Base-by-base conservation (phyloP, 2,888 invertebrate species). In the Tetrapedia diversipes region DNA sequence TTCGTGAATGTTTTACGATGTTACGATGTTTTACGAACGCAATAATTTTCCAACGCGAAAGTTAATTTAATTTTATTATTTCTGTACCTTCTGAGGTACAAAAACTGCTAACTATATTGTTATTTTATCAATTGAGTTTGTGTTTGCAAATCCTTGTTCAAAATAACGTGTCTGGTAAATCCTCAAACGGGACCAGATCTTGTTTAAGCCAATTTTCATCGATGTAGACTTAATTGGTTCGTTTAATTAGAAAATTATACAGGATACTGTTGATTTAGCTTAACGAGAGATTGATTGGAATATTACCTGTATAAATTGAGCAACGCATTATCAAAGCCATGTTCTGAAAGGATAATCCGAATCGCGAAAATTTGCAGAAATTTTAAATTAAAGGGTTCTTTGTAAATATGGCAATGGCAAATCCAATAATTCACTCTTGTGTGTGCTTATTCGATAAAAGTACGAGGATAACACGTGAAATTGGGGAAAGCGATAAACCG, bases 191-290 rank as follows among this genome's bases (percentile, higher is more conserved):
- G 41, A 41, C 11, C 11, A 19, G 41, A 41, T 27, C 11, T 27
- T 11, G 27, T 2, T n/a, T 0, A 27, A n/a, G 39, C 11, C 16
- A 60, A 60, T 29, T 60, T 45, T 24, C 29, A 60, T 45, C 10
- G 19, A 45, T 16, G n/a, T 45, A 32, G 32, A 60, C 60, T 22
- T 45, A 19, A 60, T 39, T 32, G 45, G 22, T 27, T 16, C 14
- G 60, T 45, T 60, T 45, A 45, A 45, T 60, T 32, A 45, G 4
- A 16, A 60, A 60, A 60, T 60, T 60, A 45, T 45, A 45, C 29
- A 7, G 4, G n/a, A 6, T n/a, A 37, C n/a, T 24, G 22, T 60
- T 49, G 32, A 41, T 41, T 16, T 3, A 32, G 8, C 4, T 7
- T 1, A 41, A 41, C 24, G 34, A 47, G 41, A 4, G 8, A 14